A percentile compares a stretch with the other conserved stretches of the same genome.
Evolutionary conservation across 2,797 vertebrate species (phyloP).

Genomic region (Vipera ursinii): DNA sequence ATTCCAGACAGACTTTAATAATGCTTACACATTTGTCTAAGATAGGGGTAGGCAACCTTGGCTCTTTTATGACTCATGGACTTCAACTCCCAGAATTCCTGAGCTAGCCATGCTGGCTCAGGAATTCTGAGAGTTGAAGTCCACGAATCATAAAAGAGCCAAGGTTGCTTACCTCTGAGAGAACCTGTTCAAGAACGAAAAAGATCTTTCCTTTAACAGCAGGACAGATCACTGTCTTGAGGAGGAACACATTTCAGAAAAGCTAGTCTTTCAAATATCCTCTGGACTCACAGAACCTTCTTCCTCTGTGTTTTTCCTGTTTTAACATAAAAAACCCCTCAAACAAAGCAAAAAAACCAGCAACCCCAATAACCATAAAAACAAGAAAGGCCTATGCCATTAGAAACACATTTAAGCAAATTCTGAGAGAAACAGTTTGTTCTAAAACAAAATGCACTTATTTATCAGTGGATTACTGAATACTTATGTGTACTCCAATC

Average conservation of each 20-base stretch:
- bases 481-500: constrained; percentile 48
- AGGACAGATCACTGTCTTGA: constrained; percentile 62
- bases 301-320: constrained; percentile 9
- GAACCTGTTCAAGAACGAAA: constrained; percentile 72
- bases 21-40: constrained; percentile 75
- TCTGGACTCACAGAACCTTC: constrained; percentile 55
- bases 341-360: neutral
- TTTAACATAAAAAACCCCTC: constrained; percentile 20
- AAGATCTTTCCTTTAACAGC: constrained; percentile 71
- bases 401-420: constrained; percentile 65
- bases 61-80: no score
- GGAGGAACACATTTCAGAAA: constrained; percentile 65
- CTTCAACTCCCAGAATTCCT: no score
- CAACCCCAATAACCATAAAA: neutral
- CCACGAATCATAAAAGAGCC: no score
- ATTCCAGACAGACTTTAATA: constrained; percentile 77
- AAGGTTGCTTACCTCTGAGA: constrained; percentile 3
- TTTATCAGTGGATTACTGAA: constrained; percentile 28
- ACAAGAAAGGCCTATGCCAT: constrained; percentile 28
- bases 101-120: no score
- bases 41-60: no score
- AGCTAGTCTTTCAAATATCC: constrained; percentile 60
- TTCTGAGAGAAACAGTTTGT: constrained; percentile 53
- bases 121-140: no score
- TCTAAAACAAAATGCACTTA: constrained; percentile 34